phyloP scores from a whole-genome alignment of 2,797 vertebrate species.

The Peromyscus eremicus region DNA sequence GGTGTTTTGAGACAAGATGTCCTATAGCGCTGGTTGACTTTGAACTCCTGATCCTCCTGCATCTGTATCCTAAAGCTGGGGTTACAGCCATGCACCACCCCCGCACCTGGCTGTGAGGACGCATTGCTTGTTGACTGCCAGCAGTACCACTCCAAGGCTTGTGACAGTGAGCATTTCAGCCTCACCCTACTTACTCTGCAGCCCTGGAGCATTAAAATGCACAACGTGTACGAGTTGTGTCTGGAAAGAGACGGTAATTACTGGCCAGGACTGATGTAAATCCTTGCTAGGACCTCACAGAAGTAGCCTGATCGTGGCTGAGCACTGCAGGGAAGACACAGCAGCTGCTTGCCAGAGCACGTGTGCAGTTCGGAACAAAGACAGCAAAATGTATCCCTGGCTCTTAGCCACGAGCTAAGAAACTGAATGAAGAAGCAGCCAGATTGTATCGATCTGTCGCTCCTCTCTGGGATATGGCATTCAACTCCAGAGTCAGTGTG shows the following conservation, averaged over 20 bases:
- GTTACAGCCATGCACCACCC: background rate
- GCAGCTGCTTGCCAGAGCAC: slow-evolving; percentile 65
- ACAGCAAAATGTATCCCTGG: slow-evolving; percentile 73
- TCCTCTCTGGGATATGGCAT: slow-evolving; percentile 55
- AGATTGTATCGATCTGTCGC: slow-evolving; percentile 73
- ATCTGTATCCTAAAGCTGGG: background rate
- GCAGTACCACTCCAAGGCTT: background rate
- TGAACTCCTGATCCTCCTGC: background rate
- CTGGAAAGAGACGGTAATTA: slow-evolving; percentile 62
- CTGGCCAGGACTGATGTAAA: slow-evolving; percentile 69
- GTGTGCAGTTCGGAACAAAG: slow-evolving; percentile 68
- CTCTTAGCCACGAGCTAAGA: slow-evolving; percentile 66
- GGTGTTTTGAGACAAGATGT: background rate
- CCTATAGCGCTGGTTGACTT: background rate
- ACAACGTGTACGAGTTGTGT: slow-evolving; percentile 34
- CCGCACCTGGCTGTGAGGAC: background rate
- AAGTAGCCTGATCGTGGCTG: slow-evolving; percentile 47
- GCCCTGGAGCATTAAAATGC: slow-evolving; percentile 68
- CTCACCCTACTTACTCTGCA: background rate
- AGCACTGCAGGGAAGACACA: slow-evolving; percentile 37
- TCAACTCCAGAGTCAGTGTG: slow-evolving; percentile 38
- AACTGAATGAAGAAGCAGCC: slow-evolving; percentile 68
- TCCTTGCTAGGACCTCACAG: slow-evolving; percentile 64
- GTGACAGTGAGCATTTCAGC: slow-evolving; percentile 16
- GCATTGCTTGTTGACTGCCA: background rate